Evolutionary conservation across 2,113 vertebrate species (phyloP).

Genomic region (Peromyscus leucopus): DNA sequence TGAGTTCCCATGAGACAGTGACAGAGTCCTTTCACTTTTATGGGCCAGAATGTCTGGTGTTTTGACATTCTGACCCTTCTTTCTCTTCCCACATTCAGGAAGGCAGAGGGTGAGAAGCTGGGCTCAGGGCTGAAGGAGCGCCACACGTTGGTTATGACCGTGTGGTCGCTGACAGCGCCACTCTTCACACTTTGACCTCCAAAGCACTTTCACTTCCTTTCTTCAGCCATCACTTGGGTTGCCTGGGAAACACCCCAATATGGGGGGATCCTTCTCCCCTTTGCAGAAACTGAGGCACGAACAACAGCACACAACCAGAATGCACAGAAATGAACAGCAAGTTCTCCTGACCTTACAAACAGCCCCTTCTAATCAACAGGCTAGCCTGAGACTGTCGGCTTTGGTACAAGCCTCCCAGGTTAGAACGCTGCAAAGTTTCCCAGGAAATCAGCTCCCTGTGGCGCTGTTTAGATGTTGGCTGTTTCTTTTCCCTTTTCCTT

Average conservation of each 20-base stretch:
- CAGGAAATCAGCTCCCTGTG: constrained; percentile 49
- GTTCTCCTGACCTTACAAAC: neutral
- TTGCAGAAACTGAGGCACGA: neutral
- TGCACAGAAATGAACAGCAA: neutral
- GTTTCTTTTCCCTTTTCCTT: constrained; percentile 43
- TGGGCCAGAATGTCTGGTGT: too few relatives aligned
- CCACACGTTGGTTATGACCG: neutral
- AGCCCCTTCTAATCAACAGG: neutral
- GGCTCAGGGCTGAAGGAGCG: neutral
- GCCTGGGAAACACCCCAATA: neutral
- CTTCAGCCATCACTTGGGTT: neutral
- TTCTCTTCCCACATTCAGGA: neutral
- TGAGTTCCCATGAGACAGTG: neutral
- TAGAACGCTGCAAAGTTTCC: constrained; percentile 45
- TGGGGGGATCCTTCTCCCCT: neutral
- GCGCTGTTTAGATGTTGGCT: constrained; percentile 33
- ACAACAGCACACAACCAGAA: neutral
- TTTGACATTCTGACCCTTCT: neutral
- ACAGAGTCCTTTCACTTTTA: neutral
- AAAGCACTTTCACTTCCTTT: neutral
- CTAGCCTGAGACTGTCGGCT: neutral
- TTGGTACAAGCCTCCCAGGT: neutral
- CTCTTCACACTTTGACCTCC: neutral
- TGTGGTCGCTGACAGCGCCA: neutral
- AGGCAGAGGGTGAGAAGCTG: neutral